These are phyloP conservation scores for Coptodon bakossiorum DNA, from an alignment of 2,113 vertebrate genomes.

Conservation along the genomic window DNA sequence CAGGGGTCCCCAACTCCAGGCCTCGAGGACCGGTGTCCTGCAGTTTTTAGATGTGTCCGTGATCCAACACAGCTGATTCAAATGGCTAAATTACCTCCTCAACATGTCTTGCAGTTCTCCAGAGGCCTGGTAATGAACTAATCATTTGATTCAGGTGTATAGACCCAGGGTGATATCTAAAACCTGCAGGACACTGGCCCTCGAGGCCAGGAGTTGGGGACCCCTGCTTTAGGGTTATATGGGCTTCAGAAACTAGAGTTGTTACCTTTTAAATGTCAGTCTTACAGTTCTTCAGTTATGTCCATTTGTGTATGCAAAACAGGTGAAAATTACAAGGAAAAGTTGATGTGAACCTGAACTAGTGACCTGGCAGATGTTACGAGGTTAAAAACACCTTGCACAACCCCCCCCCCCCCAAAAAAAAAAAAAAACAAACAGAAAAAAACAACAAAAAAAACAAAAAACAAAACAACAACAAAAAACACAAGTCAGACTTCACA, in stretches of 20 bases:
- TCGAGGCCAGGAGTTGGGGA: background rate
- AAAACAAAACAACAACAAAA: too few species aligned
- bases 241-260: background rate
- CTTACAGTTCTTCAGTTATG: background rate
- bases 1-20: background rate
- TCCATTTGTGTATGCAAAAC: background rate
- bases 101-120: fast-evolving
- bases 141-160: background rate
- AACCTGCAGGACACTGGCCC: background rate
- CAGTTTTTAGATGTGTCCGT: background rate
- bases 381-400: background rate
- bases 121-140: background rate
- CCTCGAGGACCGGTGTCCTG: background rate
- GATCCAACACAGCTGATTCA: background rate
- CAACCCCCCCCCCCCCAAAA: too few species aligned
- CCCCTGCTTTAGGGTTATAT: background rate
- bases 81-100: background rate
- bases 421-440: too few species aligned
- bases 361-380: background rate
- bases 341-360: background rate
- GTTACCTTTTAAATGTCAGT: background rate
- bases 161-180: background rate
- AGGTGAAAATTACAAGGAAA: background rate
- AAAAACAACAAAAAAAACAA: too few species aligned
- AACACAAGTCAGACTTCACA: too few species aligned